These are phyloP conservation scores for Grantiella picta DNA, from an alignment of 2,113 vertebrate species.

Conservation along the genomic window DNA sequence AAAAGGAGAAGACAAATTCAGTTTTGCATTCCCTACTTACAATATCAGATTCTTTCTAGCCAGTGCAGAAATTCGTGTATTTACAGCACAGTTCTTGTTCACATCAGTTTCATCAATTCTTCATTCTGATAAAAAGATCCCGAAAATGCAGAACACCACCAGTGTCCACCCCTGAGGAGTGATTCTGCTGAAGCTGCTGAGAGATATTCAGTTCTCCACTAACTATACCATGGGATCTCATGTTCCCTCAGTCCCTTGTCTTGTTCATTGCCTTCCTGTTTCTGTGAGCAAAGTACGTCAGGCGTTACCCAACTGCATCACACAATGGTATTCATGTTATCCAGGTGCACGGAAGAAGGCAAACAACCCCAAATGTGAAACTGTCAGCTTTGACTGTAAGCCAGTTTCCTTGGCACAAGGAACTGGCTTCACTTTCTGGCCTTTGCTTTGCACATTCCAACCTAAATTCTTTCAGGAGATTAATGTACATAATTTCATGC, in stretches of 20 bases:
- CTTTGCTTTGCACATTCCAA: not conserved
- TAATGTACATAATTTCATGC: not conserved
- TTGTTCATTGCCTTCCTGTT: not conserved
- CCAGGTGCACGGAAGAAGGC: not conserved
- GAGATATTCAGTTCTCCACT: not conserved
- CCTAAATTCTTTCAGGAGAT: not conserved
- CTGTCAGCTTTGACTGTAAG: not conserved
- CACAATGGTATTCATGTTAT: accelerated
- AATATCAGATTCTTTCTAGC: not conserved
- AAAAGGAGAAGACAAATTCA: not conserved
- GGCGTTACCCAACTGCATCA: not conserved
- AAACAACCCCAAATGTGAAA: not conserved
- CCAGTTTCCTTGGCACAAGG: not conserved
- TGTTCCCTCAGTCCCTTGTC: not conserved
- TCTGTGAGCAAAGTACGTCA: not conserved
- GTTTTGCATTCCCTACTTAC: not conserved
- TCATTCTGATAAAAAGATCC: not conserved
- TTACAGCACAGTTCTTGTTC: not conserved
- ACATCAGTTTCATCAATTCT: not conserved
- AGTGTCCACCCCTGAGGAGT: not conserved
- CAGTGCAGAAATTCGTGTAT: not conserved
- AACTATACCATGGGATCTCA: not conserved
- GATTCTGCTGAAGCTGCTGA: not conserved
- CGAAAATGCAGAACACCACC: not conserved
- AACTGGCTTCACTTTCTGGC: not conserved